phyloP scores from a whole-genome alignment of 1,140 invertebrate genomes.

The Drosophila rufa region DNA sequence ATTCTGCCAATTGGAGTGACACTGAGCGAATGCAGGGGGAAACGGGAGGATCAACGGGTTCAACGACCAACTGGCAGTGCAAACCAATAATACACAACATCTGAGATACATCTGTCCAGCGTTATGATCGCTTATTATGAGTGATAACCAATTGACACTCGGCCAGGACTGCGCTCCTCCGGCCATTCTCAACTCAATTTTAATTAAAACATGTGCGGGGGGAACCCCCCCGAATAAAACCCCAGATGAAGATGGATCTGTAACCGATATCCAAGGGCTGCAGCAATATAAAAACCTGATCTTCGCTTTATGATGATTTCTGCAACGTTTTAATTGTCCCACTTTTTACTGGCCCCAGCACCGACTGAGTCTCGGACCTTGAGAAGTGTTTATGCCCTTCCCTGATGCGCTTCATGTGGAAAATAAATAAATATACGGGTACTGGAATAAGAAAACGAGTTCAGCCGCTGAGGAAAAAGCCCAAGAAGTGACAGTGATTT shows the following conservation, averaged over 20 bases:
- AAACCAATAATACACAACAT: slow-evolving; percentile 23
- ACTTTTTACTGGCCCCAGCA: slow-evolving; percentile 39
- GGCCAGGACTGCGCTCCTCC: slow-evolving; percentile 19
- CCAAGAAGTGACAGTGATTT: slow-evolving; percentile 32
- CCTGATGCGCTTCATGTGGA: neutral
- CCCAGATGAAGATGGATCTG: slow-evolving; percentile 28
- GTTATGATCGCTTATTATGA: slow-evolving; percentile 52
- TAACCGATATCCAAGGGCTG: slow-evolving; percentile 49
- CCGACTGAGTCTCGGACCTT: slow-evolving; percentile 29
- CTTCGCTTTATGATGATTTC: slow-evolving; percentile 35
- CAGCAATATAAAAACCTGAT: slow-evolving; percentile 43
- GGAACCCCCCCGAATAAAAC: neutral
- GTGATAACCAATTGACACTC: slow-evolving; percentile 62
- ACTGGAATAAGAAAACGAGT: slow-evolving; percentile 22
- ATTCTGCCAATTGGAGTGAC: slow-evolving; percentile 57
- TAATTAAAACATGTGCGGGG: slow-evolving; percentile 42
- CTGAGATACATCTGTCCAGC: slow-evolving; percentile 10
- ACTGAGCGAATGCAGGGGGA: slow-evolving; percentile 18
- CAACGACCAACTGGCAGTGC: slow-evolving; percentile 45
- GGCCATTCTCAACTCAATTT: slow-evolving; percentile 16
- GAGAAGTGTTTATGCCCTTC: slow-evolving; percentile 35
- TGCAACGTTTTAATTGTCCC: slow-evolving; percentile 59
- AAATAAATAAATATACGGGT: slow-evolving; percentile 20
- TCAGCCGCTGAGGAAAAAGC: neutral
- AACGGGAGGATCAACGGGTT: slow-evolving; percentile 18